Base-by-base conservation (phyloP, 1,140 invertebrate genomes). In the Eumeta japonica region DNA sequence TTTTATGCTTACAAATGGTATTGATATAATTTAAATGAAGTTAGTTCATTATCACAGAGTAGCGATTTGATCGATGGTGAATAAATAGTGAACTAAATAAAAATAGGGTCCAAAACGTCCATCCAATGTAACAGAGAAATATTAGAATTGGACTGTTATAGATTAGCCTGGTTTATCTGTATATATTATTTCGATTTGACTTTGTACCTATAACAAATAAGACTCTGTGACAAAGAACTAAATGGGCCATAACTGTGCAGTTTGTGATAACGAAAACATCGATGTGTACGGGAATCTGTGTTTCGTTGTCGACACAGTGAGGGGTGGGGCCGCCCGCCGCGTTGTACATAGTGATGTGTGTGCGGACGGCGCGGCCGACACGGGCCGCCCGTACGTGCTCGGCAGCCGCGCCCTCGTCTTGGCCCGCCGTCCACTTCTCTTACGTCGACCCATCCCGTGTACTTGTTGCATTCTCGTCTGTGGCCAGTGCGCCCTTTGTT, bases 351-450 rank as follows among this genome's bases (percentile, higher is more conserved):
- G n/a, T n/a, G n/a, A n/a, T n/a, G 20, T 24, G 20, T 24, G 20
- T 24, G n/a, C 20, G 5, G 5, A n/a, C 20, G n/a, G 20, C n/a
- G 5, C n/a, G 20, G n/a, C 20, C 20, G 5, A 24, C 20, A 48
- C 66, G 71, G 64, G 68, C 65, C 70, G 70, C n/a, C 5, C 20
- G n/a, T 7, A 24, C n/a, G 20, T 24, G 5, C n/a, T 24, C 5
- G 20, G n/a, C 5, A 24, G 5, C n/a, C 20, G 20, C n/a, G 20
- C n/a, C 20, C n/a, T 60, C 62, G 70, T 74, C 70, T 74, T 71
- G 70, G 70, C 70, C 70, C 71, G 70, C 70, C 66, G 68, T 74
- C 68, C 62, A n/a, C n/a, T n/a, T n/a, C n/a, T n/a, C n/a, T n/a
- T n/a, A n/a, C n/a, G n/a, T n/a, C n/a, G n/a, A n/a, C n/a, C n/a